Percentiles rank a stretch among this genome's conserved stretches.
Evolutionary conservation across 2,888 invertebrate species (phyloP).

Genomic region (Nymphalis polychloros): DNA sequence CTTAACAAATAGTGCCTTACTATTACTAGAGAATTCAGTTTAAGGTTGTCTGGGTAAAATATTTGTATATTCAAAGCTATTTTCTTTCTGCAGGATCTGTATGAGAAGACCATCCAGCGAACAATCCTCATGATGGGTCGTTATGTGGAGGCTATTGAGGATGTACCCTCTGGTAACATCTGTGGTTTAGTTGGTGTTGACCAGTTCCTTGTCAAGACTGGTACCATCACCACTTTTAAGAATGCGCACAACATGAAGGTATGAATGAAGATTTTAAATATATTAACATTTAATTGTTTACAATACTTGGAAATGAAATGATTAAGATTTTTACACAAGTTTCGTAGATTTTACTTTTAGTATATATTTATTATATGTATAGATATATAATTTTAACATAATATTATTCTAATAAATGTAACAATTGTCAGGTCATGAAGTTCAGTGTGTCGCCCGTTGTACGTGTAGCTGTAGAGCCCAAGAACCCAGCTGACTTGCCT

Average conservation of each 20-base stretch:
- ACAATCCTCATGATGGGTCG: constrained; percentile 99
- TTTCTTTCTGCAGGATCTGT: constrained; percentile 86
- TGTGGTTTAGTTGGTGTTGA: constrained; percentile 99
- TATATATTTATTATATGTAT: too few relatives aligned
- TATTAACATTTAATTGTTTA: too few relatives aligned
- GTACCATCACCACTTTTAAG: constrained; percentile 99
- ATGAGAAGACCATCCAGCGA: constrained; percentile 99
- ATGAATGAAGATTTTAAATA: constrained; percentile 24
- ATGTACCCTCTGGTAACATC: constrained; percentile 99
- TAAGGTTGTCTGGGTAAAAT: background rate
- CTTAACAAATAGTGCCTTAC: too few relatives aligned
- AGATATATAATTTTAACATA: too few relatives aligned
- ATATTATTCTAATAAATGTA: background rate
- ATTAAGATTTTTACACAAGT: too few relatives aligned
- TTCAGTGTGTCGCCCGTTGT: constrained; percentile 99
- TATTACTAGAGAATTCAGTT: background rate
- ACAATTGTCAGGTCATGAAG: constrained; percentile 93
- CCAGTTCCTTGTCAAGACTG: constrained; percentile 99
- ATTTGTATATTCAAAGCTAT: background rate
- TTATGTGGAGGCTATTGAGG: constrained; percentile 99
- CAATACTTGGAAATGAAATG: too few relatives aligned
- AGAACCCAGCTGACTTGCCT: constrained; percentile 99
- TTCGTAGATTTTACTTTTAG: too few relatives aligned
- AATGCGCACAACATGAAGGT: constrained; percentile 99
- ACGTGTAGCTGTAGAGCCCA: constrained; percentile 99